Percentiles rank a stretch among this genome's conserved stretches.
phyloP scores from a whole-genome alignment of 1,140 invertebrate genomes.

The Magallana ariakensis region DNA sequence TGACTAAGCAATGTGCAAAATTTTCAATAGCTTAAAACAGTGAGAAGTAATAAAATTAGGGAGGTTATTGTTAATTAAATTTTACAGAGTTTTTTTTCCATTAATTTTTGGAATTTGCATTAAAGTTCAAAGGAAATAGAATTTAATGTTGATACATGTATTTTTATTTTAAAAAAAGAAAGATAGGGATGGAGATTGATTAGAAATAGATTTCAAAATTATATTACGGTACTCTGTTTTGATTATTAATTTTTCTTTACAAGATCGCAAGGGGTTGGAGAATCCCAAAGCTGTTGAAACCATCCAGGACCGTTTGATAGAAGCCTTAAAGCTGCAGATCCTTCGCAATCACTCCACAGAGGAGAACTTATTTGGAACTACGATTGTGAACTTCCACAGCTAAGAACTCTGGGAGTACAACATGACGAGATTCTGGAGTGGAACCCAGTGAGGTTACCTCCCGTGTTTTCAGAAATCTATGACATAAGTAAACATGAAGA shows the following conservation, averaged over 20 bases:
- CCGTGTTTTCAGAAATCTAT: conserved; percentile 97
- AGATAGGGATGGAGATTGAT: too few relatives aligned
- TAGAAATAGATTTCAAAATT: not conserved
- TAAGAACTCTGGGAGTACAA: conserved; percentile 89
- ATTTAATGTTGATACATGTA: too few relatives aligned
- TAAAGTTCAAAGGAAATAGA: not conserved
- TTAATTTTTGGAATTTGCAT: too few relatives aligned
- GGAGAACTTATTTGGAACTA: conserved; percentile 85
- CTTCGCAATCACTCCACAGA: conserved; percentile 82
- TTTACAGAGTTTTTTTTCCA: too few relatives aligned
- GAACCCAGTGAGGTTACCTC: conserved; percentile 91
- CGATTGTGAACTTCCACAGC: conserved; percentile 88
- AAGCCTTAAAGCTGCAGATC: conserved; percentile 90
- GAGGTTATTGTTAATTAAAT: too few relatives aligned
- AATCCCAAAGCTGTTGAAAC: conserved; percentile 90
- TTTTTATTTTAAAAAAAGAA: not conserved
- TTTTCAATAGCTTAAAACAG: too few relatives aligned
- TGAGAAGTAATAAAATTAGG: too few relatives aligned
- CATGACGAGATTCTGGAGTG: conserved; percentile 93
- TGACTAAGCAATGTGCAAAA: too few relatives aligned
- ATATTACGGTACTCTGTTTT: not conserved
- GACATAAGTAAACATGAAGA: conserved; percentile 94
- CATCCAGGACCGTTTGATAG: conserved; percentile 90
- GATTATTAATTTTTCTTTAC: conserved; percentile 5
- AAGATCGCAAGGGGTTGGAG: conserved; percentile 86